Evolutionary conservation across 2,888 invertebrate species (phyloP), one percentile per base, ranked within the genome.

Genomic region (Tiphia femorata): DNA sequence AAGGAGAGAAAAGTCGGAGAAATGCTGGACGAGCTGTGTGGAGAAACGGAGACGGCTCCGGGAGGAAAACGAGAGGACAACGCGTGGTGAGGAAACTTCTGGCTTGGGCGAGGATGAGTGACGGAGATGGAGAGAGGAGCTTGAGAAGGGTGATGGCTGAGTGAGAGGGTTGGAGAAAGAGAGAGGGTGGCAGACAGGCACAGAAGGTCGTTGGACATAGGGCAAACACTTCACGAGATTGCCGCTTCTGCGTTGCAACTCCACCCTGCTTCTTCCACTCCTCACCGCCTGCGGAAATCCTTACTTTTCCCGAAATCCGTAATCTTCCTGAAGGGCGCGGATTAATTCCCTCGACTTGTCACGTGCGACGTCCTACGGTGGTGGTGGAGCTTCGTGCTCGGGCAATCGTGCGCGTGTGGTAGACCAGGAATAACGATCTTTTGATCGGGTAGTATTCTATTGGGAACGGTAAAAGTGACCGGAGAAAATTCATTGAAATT

Each of bases 221-320:
- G 54, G 74, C 69, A 75, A 75, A 75, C 75, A 75, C 74, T 75
- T 58, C 29, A 64, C 59, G 51, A 72, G 73, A 75, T 75, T 75
- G 73, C 73, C 64, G 66, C 60, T 62, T 67, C 60, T 65, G 59
- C 60, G 65, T 66, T 64, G 64, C 62, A 65, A 58, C 43, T 40
- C 52, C 63, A n/a, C n/a, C n/a, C n/a, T n/a, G n/a, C n/a, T n/a
- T n/a, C n/a, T n/a, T 42, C 33, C 60, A 47, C 52, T 59, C 43
- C 56, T 51, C 49, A 49, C 60, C 35, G 55, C 52, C 63, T 53
- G 52, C 67, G 69, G 68, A 72, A 74, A 76, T 76, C 66, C 76
- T 73, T 66, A 67, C 64, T 65, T 65, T 66, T 50, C 62, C 63
- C 57, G 57, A 68, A 74, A 73, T 66, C 63, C 64, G 62, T 75